Evolutionary conservation across 2,113 vertebrate genomes (phyloP).

Genomic region (Ammodytes marinus): DNA sequence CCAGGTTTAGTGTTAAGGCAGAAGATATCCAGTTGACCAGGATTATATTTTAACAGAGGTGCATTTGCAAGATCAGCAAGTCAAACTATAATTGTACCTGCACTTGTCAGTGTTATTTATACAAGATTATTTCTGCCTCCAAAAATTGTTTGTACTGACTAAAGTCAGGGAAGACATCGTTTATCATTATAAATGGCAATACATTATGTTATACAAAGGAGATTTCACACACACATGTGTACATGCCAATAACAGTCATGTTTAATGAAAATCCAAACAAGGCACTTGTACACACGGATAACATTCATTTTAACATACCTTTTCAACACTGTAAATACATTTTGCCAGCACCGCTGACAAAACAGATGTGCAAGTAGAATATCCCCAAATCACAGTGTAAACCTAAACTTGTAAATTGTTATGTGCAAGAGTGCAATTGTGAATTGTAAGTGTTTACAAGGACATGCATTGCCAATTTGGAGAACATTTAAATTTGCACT

Average conservation of each 20-base stretch:
- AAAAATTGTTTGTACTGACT: background rate
- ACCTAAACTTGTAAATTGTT: background rate
- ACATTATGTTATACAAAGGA: background rate
- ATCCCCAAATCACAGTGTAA: background rate
- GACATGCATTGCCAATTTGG: background rate
- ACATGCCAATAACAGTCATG: background rate
- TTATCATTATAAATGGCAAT: background rate
- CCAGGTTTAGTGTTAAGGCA: background rate
- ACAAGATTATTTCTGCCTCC: background rate
- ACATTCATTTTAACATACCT: background rate
- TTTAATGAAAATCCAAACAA: background rate
- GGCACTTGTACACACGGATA: background rate
- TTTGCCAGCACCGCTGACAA: background rate
- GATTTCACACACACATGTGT: background rate
- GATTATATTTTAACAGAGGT: background rate
- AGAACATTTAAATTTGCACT: background rate
- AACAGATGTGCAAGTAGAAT: background rate
- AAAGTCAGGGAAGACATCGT: background rate
- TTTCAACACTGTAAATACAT: background rate
- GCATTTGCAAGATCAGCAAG: background rate
- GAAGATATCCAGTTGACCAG: background rate
- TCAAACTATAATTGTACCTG: background rate
- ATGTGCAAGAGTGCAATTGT: slow-evolving; percentile 13
- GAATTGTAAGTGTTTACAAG: background rate
- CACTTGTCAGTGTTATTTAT: background rate